Conservation (phyloP, 2,888 invertebrate genomes). For the Ametastegia equiseti region DNA sequence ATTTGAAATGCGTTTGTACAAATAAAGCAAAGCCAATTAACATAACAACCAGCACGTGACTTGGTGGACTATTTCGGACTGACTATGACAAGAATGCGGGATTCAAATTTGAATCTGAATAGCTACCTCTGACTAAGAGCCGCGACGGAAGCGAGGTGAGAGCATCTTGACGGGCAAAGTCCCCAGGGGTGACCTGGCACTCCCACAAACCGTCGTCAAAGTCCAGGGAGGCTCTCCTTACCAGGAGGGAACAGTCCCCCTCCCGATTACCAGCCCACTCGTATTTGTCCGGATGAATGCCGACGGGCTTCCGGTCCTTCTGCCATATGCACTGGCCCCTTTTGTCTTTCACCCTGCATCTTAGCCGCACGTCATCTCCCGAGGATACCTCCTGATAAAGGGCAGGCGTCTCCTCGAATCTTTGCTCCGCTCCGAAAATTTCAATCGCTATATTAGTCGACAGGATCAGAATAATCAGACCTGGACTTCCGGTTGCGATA, state of each 20-base stretch:
- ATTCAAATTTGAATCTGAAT: constrained; percentile 24
- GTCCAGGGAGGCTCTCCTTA: constrained; percentile 88
- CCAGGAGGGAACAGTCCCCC: constrained; percentile 91
- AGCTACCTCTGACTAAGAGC: constrained; percentile 87
- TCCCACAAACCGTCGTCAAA: constrained; percentile 95
- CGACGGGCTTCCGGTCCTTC: constrained; percentile 93
- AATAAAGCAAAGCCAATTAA: too few species aligned
- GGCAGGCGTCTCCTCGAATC: constrained; percentile 88
- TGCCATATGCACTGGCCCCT: constrained; percentile 95
- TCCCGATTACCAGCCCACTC: constrained; percentile 86
- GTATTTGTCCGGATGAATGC: constrained; percentile 92
- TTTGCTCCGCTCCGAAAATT: constrained; percentile 80
- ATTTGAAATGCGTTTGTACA: background rate
- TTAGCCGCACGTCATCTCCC: constrained; percentile 88
- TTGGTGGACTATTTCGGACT: background rate
- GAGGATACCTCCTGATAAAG: constrained; percentile 93
- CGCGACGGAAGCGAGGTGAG: constrained; percentile 90
- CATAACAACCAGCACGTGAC: too few species aligned
- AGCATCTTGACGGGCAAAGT: constrained; percentile 84
- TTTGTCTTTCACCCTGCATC: constrained; percentile 91
- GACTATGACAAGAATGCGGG: too few species aligned
- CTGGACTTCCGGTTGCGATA: background rate
- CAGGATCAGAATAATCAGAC: background rate
- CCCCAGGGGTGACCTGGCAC: constrained; percentile 94
- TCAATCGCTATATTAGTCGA: background rate